A percentile compares a stretch with the other conserved stretches of the same genome.
Evolutionary conservation across 1,140 invertebrate species (phyloP).

Genomic region (Drosophila cardini): DNA sequence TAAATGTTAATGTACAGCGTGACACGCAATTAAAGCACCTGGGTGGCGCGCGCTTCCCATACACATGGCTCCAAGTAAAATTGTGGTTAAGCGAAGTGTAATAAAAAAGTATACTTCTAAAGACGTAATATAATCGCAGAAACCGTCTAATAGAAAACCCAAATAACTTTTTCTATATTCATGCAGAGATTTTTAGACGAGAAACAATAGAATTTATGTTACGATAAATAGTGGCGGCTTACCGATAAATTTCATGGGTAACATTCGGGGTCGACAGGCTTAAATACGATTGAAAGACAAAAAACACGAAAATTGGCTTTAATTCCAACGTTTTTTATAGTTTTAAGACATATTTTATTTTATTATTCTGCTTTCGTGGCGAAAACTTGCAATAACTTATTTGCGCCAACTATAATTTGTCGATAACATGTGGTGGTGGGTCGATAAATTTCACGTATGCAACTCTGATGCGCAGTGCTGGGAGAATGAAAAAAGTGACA

Average conservation of each 20-base stretch:
- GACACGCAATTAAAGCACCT: constrained; percentile 46
- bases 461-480: constrained; percentile 36
- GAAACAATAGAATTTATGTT: background rate
- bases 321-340: background rate
- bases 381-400: constrained; percentile 6
- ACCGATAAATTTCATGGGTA: constrained; percentile 13
- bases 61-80: constrained; percentile 22
- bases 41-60: constrained; percentile 23
- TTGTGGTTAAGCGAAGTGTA: constrained; percentile 2
- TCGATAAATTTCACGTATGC: constrained; percentile 38
- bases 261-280: background rate
- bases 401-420: constrained; percentile 38
- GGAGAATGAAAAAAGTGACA: constrained; percentile 82
- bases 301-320: background rate
- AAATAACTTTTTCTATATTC: background rate
- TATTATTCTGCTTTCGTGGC: background rate
- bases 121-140: background rate
- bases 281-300: background rate
- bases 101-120: background rate
- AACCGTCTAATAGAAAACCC: background rate
- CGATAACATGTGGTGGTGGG: constrained; percentile 16
- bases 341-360: background rate
- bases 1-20: constrained; percentile 19
- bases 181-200: background rate
- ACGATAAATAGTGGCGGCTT: constrained; percentile 35